These are phyloP conservation scores for Myzus persicae DNA, from an alignment of 1,140 invertebrate genomes.

Conservation along the genomic window DNA sequence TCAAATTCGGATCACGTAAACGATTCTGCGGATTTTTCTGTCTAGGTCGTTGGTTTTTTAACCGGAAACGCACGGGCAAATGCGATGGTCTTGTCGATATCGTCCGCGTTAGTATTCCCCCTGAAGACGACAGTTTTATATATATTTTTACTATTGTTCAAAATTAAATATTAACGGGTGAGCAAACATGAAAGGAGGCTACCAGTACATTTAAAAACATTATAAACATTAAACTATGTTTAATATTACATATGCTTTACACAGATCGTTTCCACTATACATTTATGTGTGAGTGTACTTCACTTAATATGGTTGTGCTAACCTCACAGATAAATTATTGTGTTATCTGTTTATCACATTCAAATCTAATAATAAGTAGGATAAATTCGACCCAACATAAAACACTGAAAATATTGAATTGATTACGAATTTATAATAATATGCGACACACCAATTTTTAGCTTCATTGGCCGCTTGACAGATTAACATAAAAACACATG, in stretches of 20 bases:
- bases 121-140: background rate
- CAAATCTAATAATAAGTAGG: background rate
- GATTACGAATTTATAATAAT: background rate
- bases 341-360: background rate
- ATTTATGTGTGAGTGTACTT: background rate
- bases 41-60: conserved; percentile 2
- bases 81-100: background rate
- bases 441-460: background rate
- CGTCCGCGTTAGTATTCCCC: background rate
- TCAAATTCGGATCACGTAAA: conserved; percentile 32
- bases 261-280: no score
- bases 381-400: background rate
- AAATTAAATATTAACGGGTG: background rate
- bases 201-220: background rate
- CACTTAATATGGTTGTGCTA: background rate
- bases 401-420: background rate
- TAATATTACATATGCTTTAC: no score
- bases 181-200: background rate
- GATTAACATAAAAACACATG: background rate
- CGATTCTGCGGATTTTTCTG: background rate
- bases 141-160: background rate
- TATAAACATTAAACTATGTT: background rate
- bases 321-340: background rate
- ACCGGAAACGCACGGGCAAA: background rate
- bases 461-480: background rate